Base-by-base conservation (phyloP, 2,113 vertebrate genomes). In the Stegastes partitus region DNA sequence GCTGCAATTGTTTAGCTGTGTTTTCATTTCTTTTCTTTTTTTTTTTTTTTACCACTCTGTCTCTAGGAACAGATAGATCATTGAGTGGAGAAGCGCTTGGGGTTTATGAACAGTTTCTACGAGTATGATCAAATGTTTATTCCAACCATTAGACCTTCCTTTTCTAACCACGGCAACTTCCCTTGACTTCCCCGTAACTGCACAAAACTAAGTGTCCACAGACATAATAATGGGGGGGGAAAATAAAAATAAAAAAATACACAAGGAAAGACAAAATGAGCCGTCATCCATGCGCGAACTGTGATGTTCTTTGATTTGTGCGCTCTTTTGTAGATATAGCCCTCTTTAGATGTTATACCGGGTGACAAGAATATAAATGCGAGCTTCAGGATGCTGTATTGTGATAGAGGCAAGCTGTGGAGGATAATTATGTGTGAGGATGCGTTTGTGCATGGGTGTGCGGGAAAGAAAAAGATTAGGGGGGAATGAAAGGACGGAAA, bases 301-400 rank as follows among this genome's bases (percentile, higher is more conserved):
- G 86, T 80, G 79, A 85, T 77, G 78, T 79, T 87, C 81, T 91
- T 88, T 92, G 83, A 91, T 89, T 84, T 77, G 37, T 70, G 75
- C 64, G 81, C 37, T 81, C 79, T 89, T 82, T 83, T 90, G 88
- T 87, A 84, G 81, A 89, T 80, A 78, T 61, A 81, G 78, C 74
- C 83, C 78, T 89, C 85, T 87, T 90, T 70, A 82, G 71, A 83
- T 85, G 84, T 79, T 71, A 77, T 42, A 15, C 65, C 57, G 68
- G 37, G 57, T 79, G 83, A 86, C 83, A 80, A 74, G 84, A 90
- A 83, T 87, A 83, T 55, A 86, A 90, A 92, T 74, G 82, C 18
- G 64, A 58, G 75, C 77, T 84, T 80, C 65, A 31, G 84, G 77
- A 83, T 71, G 73, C 62, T 67, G 88, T 82, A 82, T 71, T 82